Base-by-base conservation (phyloP, 2,888 invertebrate genomes). In the Ormyrus pomaceus region DNA sequence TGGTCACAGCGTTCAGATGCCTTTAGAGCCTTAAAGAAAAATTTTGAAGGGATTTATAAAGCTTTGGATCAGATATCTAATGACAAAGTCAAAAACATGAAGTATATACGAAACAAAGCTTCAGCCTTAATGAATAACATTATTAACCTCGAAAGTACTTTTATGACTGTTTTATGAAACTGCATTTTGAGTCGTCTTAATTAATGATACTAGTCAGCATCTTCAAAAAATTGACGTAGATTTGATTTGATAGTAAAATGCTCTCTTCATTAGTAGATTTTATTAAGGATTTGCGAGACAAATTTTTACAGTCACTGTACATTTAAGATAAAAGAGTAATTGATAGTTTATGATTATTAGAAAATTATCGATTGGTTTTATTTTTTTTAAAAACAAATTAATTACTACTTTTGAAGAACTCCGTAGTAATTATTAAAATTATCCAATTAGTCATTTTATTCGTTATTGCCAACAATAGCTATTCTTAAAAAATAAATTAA, bases 1-100 rank as follows among this genome's bases (percentile, higher is more conserved):
- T 83, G 82, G 81, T 83, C 77, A 62, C 80, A 79, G 76, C 75
- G 79, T 81, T 79, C 79, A 66, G 81, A 83, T 71, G 82, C 76
- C 13, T 79, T 79, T 19, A 72, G 77, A 66, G 76, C 69, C 50
- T 77, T 81, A 51, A 76, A 80, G 1, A 51, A 13, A 13, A 13
- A 51, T 13, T 51, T 2, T 51, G 65, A 65, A 34, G 50, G 50
- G n/a, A 19, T 65, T 8, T 45, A 19, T 50, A 13, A 13, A 5
- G 19, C 50, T 13, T 45, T 65, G 62, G 62, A n/a, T 50, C 8
- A 7, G 4, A 61, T 10, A 34, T 11, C 5, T n/a, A 72, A 72
- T 0, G 19, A 19, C 19, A 19, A 19, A 19, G 19, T 19, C 19
- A 19, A 19, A 19, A 19, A 19, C 19, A 55, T 13, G 58, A 72